phyloP scores from a whole-genome alignment of 2,113 vertebrate genomes.

The Oryzias curvinotus region DNA sequence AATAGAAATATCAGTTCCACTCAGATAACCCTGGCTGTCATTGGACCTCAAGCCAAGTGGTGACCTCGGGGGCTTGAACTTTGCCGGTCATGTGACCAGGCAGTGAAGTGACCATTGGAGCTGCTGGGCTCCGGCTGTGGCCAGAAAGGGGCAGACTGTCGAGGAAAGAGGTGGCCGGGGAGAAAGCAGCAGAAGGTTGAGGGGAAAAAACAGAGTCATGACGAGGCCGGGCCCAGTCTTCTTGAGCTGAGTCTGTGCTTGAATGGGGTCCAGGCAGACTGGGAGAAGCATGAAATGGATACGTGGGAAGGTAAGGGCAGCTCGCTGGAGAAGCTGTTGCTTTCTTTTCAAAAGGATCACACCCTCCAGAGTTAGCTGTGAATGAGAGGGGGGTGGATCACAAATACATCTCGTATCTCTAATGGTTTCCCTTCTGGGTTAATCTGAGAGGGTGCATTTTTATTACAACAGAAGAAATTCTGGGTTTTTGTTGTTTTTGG shows the following conservation, averaged over 20 bases:
- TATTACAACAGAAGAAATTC: no score
- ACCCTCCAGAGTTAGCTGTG: constrained; percentile 7
- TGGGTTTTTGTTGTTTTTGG: no score
- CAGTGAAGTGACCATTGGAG: constrained; percentile 90
- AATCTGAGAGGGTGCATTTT: no score
- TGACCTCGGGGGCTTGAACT: constrained; percentile 96
- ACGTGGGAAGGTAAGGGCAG: constrained; percentile 89
- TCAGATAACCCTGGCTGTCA: constrained; percentile 91
- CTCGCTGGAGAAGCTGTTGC: background rate
- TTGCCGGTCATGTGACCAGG: constrained; percentile 87
- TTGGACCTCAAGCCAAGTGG: constrained; percentile 83
- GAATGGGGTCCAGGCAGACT: constrained; percentile 82
- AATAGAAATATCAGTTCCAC: constrained; percentile 90
- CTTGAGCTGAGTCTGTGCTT: constrained; percentile 74
- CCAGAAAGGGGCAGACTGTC: constrained; percentile 78
- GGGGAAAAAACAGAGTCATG: constrained; percentile 71
- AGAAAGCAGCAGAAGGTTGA: constrained; percentile 19
- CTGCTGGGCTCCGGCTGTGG: constrained; percentile 68
- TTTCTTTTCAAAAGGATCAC: background rate
- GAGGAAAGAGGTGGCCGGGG: constrained; percentile 59
- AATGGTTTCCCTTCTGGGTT: no score
- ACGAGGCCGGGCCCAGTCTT: constrained; percentile 66
- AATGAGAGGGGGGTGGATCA: background rate
- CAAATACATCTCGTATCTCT: no score
- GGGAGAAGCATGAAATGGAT: constrained; percentile 90